phyloP scores from a whole-genome alignment of 2,888 invertebrate genomes.

The Eupithecia insigniata region DNA sequence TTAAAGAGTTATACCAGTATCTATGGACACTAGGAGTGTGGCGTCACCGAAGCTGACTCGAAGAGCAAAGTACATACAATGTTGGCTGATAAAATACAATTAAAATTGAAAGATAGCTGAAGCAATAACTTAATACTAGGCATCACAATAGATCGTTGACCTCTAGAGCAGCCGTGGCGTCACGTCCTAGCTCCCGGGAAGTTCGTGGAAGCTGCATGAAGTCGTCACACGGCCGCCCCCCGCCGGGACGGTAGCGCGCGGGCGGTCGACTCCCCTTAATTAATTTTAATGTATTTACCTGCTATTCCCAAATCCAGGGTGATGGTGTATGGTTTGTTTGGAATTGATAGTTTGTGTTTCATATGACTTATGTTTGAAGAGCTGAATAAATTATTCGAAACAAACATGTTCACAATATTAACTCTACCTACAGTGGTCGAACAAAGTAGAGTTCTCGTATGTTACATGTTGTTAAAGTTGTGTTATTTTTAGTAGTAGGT shows the following conservation, averaged over 20 bases:
- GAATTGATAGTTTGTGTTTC: neutral
- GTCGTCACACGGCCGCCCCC: slow-evolving; percentile 71
- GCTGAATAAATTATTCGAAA: neutral
- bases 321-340: slow-evolving; percentile 17
- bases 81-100: too few species aligned
- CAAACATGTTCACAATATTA: too few species aligned
- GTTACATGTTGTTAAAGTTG: too few species aligned
- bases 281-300: slow-evolving; percentile 81
- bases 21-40: too few species aligned
- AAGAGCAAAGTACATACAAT: too few species aligned
- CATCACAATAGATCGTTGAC: slow-evolving; percentile 38
- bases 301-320: slow-evolving; percentile 42
- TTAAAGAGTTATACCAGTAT: too few species aligned
- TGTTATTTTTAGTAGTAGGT: neutral
- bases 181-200: slow-evolving; percentile 49
- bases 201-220: slow-evolving; percentile 81
- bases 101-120: too few species aligned
- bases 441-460: neutral
- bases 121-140: neutral
- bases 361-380: slow-evolving; percentile 1
- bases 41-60: too few species aligned
- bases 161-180: slow-evolving; percentile 36
- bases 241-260: slow-evolving; percentile 79
- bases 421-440: neutral
- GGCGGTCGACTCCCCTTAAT: slow-evolving; percentile 80